A percentile compares a stretch with the other conserved stretches of the same genome.
phyloP scores from a whole-genome alignment of 2,797 vertebrate species.

The Sebastes hopkinsi region DNA sequence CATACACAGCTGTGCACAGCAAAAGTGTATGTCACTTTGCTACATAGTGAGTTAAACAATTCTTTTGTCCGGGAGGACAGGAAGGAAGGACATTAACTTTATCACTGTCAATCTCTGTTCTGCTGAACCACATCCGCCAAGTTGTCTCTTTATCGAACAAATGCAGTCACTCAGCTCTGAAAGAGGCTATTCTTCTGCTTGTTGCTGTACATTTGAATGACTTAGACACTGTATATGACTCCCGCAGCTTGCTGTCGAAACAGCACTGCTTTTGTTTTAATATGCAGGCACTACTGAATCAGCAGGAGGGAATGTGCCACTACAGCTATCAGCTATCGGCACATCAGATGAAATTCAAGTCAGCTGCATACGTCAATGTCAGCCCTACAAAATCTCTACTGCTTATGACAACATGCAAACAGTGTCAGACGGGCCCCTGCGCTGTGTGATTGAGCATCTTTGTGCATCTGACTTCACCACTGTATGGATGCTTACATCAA shows the following conservation, averaged over 20 bases:
- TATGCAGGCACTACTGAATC: slow-evolving; percentile 7
- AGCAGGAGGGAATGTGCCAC: slow-evolving; percentile 2
- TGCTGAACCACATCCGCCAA: slow-evolving; percentile 12
- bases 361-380: slow-evolving; percentile 15
- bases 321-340: slow-evolving; percentile 31
- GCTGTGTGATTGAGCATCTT: background rate
- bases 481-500: slow-evolving; percentile 17
- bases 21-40: background rate
- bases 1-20: background rate
- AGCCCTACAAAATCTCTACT: slow-evolving; percentile 7
- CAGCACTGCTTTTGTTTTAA: slow-evolving; percentile 39
- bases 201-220: slow-evolving; percentile 28
- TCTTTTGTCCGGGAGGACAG: slow-evolving; percentile 9
- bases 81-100: slow-evolving; percentile 22
- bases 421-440: background rate
- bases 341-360: slow-evolving; percentile 34
- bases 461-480: slow-evolving; percentile 6
- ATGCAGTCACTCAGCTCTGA: slow-evolving; percentile 44
- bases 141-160: slow-evolving; percentile 20
- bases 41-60: background rate
- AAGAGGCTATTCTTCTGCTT: slow-evolving; percentile 35
- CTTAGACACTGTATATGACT: slow-evolving; percentile 16
- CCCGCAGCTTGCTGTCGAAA: slow-evolving; percentile 9
- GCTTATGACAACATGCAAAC: slow-evolving; percentile 9
- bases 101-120: slow-evolving; percentile 44